Percentiles rank a stretch among this genome's conserved stretches.
Evolutionary conservation across 2,797 vertebrate species (phyloP).

Genomic region (Potorous gilbertii): DNA sequence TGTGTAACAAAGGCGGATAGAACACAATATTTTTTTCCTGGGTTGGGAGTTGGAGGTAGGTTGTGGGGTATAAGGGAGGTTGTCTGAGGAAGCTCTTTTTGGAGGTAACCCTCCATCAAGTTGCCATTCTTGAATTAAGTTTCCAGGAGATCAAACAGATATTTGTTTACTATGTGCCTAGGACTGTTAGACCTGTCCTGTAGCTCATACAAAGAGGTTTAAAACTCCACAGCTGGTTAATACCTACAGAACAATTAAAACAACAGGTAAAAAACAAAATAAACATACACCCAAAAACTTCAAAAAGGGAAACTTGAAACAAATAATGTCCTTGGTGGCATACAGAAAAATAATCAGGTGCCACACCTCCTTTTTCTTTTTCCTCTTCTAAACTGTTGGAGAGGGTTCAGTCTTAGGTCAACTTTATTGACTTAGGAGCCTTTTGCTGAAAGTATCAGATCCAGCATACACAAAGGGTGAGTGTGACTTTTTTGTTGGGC

Average conservation of each 20-base stretch:
- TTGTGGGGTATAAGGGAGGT: not conserved
- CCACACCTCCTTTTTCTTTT: slow-evolving; percentile 80
- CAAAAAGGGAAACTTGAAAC: slow-evolving; percentile 51
- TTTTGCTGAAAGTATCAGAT: slow-evolving; percentile 81
- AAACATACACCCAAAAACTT: not conserved
- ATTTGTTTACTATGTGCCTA: not conserved
- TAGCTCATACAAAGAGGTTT: not conserved
- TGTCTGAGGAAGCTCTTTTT: not conserved
- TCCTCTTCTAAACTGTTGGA: slow-evolving; percentile 81
- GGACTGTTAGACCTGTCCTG: not conserved
- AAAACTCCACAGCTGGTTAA: not conserved
- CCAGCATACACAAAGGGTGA: slow-evolving; percentile 45
- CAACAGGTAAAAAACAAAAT: not conserved
- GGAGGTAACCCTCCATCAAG: not conserved
- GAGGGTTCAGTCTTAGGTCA: slow-evolving; percentile 85
- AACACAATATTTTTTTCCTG: not conserved
- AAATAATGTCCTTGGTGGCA: slow-evolving; percentile 44
- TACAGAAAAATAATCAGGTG: slow-evolving; percentile 78
- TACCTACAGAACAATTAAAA: slow-evolving; percentile 18
- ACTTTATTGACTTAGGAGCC: slow-evolving; percentile 84
- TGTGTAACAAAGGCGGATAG: not conserved
- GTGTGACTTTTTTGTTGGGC: not conserved
- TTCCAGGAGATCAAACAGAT: not conserved
- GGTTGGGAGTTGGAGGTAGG: not conserved
- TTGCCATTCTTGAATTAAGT: not conserved